Base-by-base conservation (phyloP, 2,113 vertebrate genomes). In the Pteruthius melanotis region DNA sequence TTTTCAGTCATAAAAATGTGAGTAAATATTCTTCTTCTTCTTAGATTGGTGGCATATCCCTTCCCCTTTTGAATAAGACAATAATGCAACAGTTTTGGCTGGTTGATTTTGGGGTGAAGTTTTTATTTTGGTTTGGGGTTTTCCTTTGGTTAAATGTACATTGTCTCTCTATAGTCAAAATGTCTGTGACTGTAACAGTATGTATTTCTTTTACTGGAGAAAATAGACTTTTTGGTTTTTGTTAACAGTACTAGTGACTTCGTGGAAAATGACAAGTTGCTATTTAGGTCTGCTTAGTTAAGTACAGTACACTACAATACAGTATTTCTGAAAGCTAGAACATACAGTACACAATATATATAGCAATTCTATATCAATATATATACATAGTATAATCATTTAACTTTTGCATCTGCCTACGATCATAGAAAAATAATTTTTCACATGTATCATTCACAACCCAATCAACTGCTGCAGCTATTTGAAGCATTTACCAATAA, bases 241-340 rank as follows among this genome's bases (percentile, higher is more conserved):
- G 92, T 97, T 98, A 97, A 97, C 94, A 98, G 93, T 98, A 96
- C 97, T 98, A 98, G 97, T 98, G 97, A 98, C 97, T 98, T 98
- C 47, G 96, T 98, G 98, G 95, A 98, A 97, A 93, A 98, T 95
- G 93, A 96, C 95, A 97, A 98, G 97, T 98, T 98, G 94, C 97
- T 97, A 96, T 98, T 98, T 98, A 98, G 97, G 83, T 98, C 97
- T 97, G 96, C 97, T 98, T 98, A 98, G 97, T 97, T 98, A 97
- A 98, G 91, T 98, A 97, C 97, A 98, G 79, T 97, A 98, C 98
- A 98, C 97, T 98, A 98, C 98, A 96, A 93, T 97, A 97, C 98
- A 98, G 97, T 98, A 98, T 98, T 98, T 98, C 97, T 98, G 96
- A 98, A 98, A 98, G 86, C 96, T 97, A 98, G 95, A 97, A 97